phyloP scores from a whole-genome alignment of 1,140 invertebrate genomes.

The Matsumurasca onukii region DNA sequence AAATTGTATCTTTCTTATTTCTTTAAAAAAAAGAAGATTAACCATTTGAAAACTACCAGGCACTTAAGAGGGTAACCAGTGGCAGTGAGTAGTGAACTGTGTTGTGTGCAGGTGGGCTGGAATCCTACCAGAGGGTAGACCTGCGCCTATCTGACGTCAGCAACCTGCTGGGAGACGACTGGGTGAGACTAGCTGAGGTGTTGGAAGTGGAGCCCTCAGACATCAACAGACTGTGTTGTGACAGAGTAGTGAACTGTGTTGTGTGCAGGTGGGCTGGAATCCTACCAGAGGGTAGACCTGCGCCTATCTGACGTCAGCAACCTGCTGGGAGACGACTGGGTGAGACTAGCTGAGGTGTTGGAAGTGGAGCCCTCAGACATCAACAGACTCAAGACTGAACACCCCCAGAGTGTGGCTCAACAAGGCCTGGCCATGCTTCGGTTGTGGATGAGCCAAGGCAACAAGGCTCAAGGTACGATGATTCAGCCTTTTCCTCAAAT shows the following conservation, averaged over 20 bases:
- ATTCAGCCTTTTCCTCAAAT: too few species aligned
- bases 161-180: conserved; percentile 61
- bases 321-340: conserved; percentile 62
- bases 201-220: conserved; percentile 58
- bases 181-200: conserved; percentile 56
- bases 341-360: conserved; percentile 54
- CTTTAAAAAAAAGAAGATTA: too few species aligned
- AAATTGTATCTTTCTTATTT: too few species aligned
- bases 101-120: conserved; percentile 36
- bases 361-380: conserved; percentile 58
- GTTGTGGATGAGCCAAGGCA: conserved; percentile 59
- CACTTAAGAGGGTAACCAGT: too few species aligned
- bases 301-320: conserved; percentile 64
- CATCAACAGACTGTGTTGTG: conserved; percentile 60
- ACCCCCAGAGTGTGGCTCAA: conserved; percentile 55
- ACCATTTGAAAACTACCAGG: too few species aligned
- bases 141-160: conserved; percentile 64
- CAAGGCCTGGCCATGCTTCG: conserved; percentile 66
- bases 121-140: conserved; percentile 53
- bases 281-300: conserved; percentile 55
- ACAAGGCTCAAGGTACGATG: conserved; percentile 57
- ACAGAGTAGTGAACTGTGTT: neutral
- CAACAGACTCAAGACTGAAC: conserved; percentile 58
- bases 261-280: conserved; percentile 36
- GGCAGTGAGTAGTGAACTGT: too few species aligned